A percentile compares a stretch with the other conserved stretches of the same genome.
Conservation (phyloP, 2,888 invertebrate genomes). For the Drosophila multiciliata region DNA sequence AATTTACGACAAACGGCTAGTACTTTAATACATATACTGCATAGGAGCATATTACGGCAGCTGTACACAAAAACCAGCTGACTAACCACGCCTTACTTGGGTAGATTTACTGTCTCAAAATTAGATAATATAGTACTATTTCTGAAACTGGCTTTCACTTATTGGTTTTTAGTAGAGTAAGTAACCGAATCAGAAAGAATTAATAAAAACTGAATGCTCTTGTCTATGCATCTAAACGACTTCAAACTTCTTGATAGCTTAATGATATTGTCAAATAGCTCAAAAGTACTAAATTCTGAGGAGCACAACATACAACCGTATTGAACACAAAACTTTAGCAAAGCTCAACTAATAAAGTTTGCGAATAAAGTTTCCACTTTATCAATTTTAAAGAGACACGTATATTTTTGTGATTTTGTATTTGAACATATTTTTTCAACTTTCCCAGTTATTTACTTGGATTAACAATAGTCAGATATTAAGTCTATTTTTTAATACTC, state of each 20-base stretch:
- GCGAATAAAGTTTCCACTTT: neutral
- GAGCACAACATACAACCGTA: neutral
- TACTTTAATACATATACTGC: constrained; percentile 34
- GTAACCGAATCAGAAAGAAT: neutral
- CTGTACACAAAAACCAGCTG: constrained; percentile 32
- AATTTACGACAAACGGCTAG: constrained; percentile 54
- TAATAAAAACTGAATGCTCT: neutral
- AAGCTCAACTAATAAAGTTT: neutral
- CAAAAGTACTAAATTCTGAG: neutral
- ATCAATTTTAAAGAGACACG: neutral
- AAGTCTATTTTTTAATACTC: neutral
- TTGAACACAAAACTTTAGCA: neutral
- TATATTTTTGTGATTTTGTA: neutral
- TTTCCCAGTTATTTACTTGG: neutral
- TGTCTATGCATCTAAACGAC: neutral
- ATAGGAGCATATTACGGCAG: constrained; percentile 22
- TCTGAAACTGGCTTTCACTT: constrained; percentile 5
- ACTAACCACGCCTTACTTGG: constrained; percentile 34
- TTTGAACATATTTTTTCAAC: neutral
- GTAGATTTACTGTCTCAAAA: neutral
- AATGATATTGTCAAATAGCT: neutral
- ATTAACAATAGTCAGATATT: neutral
- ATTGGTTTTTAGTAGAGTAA: neutral
- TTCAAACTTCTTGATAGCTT: neutral
- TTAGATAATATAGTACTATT: constrained; percentile 1